Base-by-base conservation (phyloP, 2,888 invertebrate genomes). In the Creontiades dilutus region DNA sequence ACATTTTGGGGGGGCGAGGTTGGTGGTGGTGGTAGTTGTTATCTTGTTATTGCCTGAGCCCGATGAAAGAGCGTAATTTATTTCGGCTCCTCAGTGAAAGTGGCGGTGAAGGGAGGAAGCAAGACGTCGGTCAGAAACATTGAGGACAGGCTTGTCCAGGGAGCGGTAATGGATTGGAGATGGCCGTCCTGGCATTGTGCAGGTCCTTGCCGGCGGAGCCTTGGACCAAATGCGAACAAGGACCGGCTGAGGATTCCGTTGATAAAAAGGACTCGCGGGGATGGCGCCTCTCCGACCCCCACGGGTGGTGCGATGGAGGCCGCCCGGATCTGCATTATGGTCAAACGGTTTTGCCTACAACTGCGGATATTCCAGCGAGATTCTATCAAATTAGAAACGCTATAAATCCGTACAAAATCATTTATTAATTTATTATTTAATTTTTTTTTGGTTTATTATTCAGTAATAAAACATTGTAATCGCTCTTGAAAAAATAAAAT, bases 131-230 rank as follows among this genome's bases (percentile, higher is more conserved):
- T 9, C 46, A 46, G 78, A 47, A 75, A 75, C 78, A 78, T 78
- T 78, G 37, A 28, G 78, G 78, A 46, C 78, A 68, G 27, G 23
- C 68, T 23, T 68, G 78, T 78, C 78, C 78, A 82, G 82, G 82
- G 82, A 52, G 82, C 14, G 75, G 47, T 86, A 86, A 86, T 86
- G 86, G 86, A 86, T 86, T 86, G 86, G 86, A 68, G 86, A 86
- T 86, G 86, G 86, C 46, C 86, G 46, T 27, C 48, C 37, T 46
- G 68, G 61, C 75, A 86, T 86, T 86, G 86, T 46, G 37, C 86
- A 47, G 48, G 86, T 75, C 86, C 86, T 86, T 86, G 86, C 48
- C 12, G 48, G 46, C 16, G 23, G 48, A 86, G 19, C 86, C 86
- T 86, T 86, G 86, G 46, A 37, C 76, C 86, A 86, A 86, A 86